A percentile compares a stretch with the other conserved stretches of the same genome.
phyloP scores from a whole-genome alignment of 2,888 invertebrate species.

The Caenorhabditis macrosperma region DNA sequence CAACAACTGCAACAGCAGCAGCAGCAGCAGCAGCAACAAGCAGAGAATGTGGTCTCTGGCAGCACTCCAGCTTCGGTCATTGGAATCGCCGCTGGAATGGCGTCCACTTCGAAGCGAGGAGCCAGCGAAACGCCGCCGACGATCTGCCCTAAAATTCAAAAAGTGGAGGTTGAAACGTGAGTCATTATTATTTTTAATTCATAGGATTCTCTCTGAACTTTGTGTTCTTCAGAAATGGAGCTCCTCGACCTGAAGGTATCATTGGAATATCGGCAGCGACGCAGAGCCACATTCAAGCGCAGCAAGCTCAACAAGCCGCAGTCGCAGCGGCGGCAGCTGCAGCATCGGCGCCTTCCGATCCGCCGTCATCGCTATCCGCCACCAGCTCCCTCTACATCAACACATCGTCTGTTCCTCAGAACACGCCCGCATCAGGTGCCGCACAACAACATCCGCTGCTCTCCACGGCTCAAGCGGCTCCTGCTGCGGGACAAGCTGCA shows the following conservation, averaged over 20 bases:
- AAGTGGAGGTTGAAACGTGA: background rate
- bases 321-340: constrained; percentile 25
- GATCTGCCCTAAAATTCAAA: background rate
- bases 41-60: no score
- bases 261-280: constrained; percentile 46
- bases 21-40: background rate
- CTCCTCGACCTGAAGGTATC: constrained; percentile 1
- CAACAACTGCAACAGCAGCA: background rate
- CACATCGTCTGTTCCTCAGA: constrained; percentile 1
- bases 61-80: constrained; percentile 13
- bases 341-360: background rate
- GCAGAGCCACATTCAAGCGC: constrained; percentile 29
- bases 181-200: background rate
- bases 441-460: constrained; percentile 16
- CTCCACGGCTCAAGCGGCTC: constrained; percentile 10
- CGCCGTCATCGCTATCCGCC: background rate
- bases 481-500: background rate
- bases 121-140: constrained; percentile 28
- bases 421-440: background rate
- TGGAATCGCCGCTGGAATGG: constrained; percentile 17
- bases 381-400: constrained; percentile 46
- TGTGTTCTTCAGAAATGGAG: background rate
- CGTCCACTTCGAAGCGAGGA: constrained; percentile 24
- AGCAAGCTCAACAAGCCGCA: constrained; percentile 27
- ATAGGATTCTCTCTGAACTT: background rate